A percentile compares a stretch with the other conserved stretches of the same genome.
These are phyloP conservation scores for Argyresthia goedartella DNA, from an alignment of 2,888 invertebrate genomes.

Conservation along the genomic window DNA sequence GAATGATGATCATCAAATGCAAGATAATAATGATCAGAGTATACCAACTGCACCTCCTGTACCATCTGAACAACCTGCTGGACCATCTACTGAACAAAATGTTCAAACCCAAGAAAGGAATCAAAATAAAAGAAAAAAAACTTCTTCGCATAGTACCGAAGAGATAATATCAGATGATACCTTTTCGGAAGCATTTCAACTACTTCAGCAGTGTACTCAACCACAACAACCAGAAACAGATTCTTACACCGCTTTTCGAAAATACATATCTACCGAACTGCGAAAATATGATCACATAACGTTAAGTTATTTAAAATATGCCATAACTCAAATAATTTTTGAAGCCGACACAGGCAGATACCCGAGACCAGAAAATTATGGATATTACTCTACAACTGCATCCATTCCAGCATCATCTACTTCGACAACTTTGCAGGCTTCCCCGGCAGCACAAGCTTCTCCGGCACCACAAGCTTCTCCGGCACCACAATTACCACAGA, in stretches of 20 bases:
- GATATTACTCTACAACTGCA: neutral
- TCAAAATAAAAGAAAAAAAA: neutral
- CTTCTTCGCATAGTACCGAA: neutral
- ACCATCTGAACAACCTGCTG: slow-evolving; percentile 8
- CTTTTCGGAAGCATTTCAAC: no score
- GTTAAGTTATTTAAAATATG: neutral
- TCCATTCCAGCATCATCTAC: no score
- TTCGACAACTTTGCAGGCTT: no score
- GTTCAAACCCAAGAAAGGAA: neutral
- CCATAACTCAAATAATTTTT: neutral
- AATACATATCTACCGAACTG: no score
- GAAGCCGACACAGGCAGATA: neutral
- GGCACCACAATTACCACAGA: neutral
- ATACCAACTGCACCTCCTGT: slow-evolving; percentile 7
- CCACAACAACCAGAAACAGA: no score
- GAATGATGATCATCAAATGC: slow-evolving; percentile 5
- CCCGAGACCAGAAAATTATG: neutral
- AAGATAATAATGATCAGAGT: slow-evolving; percentile 11
- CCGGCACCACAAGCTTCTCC: neutral
- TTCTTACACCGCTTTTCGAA: no score
- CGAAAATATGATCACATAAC: no score
- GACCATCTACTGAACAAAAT: neutral
- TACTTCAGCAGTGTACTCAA: no score
- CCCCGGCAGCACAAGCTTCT: no score
- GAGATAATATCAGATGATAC: no score